Conservation (phyloP, 2,888 invertebrate species). For the Epirrhoe tristata region DNA sequence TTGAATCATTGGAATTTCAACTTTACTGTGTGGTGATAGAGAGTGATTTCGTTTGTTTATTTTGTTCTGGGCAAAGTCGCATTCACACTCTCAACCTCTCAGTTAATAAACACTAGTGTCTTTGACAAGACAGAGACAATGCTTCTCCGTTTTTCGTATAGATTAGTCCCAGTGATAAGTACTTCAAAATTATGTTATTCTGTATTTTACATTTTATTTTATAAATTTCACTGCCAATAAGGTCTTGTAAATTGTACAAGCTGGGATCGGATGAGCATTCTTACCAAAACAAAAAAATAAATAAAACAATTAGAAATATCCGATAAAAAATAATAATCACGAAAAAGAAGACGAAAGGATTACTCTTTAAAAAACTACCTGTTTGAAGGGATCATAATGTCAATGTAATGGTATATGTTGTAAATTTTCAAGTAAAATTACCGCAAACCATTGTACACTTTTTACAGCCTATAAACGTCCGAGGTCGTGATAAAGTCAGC, state of each 20-base stretch:
- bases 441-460: conserved; percentile 8
- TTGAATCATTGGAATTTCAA: conserved; percentile 9
- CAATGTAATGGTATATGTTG: neutral
- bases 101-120: conserved; percentile 14
- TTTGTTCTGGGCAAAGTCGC: neutral
- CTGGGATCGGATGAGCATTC: too few relatives aligned
- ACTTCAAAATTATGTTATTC: too few relatives aligned
- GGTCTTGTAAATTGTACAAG: too few relatives aligned
- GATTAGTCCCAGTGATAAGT: too few relatives aligned
- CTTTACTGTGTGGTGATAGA: conserved; percentile 1
- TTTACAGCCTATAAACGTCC: conserved; percentile 12
- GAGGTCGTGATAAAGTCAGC: conserved; percentile 18
- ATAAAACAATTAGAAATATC: too few relatives aligned
- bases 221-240: too few relatives aligned
- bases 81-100: conserved; percentile 15
- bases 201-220: too few relatives aligned
- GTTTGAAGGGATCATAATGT: neutral
- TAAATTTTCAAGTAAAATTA: conserved; percentile 11
- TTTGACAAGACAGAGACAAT: neutral
- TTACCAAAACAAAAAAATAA: too few relatives aligned
- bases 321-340: too few relatives aligned
- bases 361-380: neutral
- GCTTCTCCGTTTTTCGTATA: neutral
- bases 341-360: too few relatives aligned
- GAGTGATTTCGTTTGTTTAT: conserved; percentile 4